Evolutionary conservation across 2,888 invertebrate species (phyloP).

Genomic region (Torymus aiolomorphi): DNA sequence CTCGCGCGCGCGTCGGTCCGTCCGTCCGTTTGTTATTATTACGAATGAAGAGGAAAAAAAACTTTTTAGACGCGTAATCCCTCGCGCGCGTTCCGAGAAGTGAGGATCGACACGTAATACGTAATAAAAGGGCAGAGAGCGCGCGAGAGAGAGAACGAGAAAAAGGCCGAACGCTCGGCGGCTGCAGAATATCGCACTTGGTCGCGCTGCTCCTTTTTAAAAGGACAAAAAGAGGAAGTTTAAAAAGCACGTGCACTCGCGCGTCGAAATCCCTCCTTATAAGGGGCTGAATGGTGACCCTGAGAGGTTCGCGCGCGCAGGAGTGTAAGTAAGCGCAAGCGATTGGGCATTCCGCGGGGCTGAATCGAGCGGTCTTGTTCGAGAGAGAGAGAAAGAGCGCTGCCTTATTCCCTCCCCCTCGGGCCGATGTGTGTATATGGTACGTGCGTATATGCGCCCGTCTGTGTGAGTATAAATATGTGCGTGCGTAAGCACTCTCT

Average conservation of each 20-base stretch:
- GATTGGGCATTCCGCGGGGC: slow-evolving; percentile 44
- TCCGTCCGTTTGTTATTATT: not conserved
- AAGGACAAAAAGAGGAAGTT: slow-evolving; percentile 31
- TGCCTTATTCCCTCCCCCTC: not conserved
- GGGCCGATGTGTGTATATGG: too few species aligned
- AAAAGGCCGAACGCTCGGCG: not conserved
- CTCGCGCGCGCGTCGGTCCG: too few species aligned
- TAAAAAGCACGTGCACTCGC: slow-evolving; percentile 29
- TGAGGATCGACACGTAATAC: slow-evolving; percentile 14
- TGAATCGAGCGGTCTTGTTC: slow-evolving; percentile 25
- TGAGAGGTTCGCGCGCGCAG: slow-evolving; percentile 23
- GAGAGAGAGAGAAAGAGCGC: too few species aligned
- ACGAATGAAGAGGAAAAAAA: not conserved
- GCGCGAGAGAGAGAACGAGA: not conserved
- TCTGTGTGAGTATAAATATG: too few species aligned
- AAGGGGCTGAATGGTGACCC: slow-evolving; percentile 36
- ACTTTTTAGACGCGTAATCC: slow-evolving; percentile 13
- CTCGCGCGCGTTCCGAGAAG: slow-evolving; percentile 28
- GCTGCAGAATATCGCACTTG: slow-evolving; percentile 19
- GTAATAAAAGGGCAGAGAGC: slow-evolving; percentile 15
- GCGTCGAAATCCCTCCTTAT: slow-evolving; percentile 40
- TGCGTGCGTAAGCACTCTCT: too few species aligned
- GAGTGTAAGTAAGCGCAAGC: not conserved
- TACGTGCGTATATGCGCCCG: too few species aligned
- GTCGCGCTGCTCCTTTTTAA: not conserved